Percentiles rank a stretch among this genome's conserved stretches.
phyloP scores from a whole-genome alignment of 2,888 invertebrate species.

The Allacma fusca region DNA sequence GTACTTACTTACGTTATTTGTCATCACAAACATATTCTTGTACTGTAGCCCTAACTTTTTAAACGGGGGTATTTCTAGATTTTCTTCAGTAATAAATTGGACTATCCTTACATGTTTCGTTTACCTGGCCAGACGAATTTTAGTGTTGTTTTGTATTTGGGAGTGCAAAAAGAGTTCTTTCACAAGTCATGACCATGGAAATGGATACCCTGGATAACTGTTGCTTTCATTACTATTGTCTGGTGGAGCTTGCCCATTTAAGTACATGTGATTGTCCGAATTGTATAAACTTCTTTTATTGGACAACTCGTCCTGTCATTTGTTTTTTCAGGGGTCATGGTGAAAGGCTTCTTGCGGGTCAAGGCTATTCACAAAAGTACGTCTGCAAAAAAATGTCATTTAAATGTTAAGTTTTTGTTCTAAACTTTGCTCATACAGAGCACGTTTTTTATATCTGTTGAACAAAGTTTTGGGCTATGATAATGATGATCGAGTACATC shows the following conservation, averaged over 20 bases:
- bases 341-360: conserved; percentile 61
- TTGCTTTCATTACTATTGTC: conserved; percentile 8
- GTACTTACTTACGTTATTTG: too few species aligned
- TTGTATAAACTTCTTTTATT: conserved; percentile 2
- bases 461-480: not conserved
- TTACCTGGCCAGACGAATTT: not conserved
- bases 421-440: not conserved
- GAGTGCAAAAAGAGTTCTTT: conserved; percentile 14
- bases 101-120: too few species aligned
- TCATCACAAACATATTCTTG: too few species aligned
- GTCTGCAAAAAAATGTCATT: conserved; percentile 38
- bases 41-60: too few species aligned
- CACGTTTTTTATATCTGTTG: not conserved
- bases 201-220: conserved; percentile 5
- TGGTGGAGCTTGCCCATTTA: conserved; percentile 17
- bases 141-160: not conserved
- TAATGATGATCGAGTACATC: not conserved
- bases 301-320: conserved; percentile 34
- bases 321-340: conserved; percentile 61
- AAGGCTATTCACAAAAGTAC: conserved; percentile 62
- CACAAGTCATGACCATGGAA: conserved; percentile 12
- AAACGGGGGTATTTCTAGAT: too few species aligned
- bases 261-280: conserved; percentile 3
- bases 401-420: not conserved
- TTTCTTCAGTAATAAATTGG: too few species aligned